Evolutionary conservation across 1,140 invertebrate species (phyloP).

Genomic region (Babylonia areolata): DNA sequence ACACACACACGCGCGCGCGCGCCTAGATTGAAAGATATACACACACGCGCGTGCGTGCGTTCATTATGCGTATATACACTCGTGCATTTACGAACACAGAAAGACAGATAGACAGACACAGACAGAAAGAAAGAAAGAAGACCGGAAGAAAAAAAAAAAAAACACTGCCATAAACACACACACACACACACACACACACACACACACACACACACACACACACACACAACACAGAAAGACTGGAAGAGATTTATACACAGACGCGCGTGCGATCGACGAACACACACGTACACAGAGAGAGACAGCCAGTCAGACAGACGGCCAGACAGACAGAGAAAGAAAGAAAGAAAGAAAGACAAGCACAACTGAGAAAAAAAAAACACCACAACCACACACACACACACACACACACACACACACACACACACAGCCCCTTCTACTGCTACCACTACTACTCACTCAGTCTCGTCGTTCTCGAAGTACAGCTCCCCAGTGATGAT

Average conservation of each 20-base stretch:
- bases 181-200: no score
- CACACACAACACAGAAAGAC: background rate
- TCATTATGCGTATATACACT: no score
- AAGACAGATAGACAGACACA: no score
- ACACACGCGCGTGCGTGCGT: no score
- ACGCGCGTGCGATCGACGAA: background rate
- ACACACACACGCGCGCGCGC: background rate
- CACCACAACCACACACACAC: no score
- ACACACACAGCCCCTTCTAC: background rate
- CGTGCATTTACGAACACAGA: no score
- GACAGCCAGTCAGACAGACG: background rate
- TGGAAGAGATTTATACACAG: background rate
- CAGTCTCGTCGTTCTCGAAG: conserved; percentile 99
- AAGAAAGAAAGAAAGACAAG: background rate
- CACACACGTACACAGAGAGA: background rate
- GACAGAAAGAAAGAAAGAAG: no score
- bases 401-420: background rate
- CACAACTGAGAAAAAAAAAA: no score
- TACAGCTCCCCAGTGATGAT: conserved; percentile 87
- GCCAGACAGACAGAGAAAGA: background rate
- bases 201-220: no score
- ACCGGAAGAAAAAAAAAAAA: no score
- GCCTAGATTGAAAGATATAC: background rate
- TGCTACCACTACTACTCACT: conserved; percentile 80
- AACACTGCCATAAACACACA: no score